Base-by-base conservation (phyloP, 2,113 vertebrate species). In the Xerus inauris region DNA sequence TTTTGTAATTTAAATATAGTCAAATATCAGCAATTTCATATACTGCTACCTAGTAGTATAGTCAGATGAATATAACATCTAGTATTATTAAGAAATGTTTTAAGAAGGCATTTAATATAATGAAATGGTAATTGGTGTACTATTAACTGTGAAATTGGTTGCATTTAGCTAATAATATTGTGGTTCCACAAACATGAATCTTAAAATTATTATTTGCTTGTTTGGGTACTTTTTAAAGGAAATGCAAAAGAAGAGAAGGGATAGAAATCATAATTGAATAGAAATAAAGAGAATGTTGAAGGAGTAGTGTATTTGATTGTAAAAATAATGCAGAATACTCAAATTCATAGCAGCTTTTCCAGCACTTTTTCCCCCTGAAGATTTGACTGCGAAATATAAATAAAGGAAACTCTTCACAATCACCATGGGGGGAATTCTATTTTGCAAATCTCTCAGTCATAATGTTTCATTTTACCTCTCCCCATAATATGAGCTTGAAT, bases 141-240 rank as follows among this genome's bases (percentile, higher is more conserved):
- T 89, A 73, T 92, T 97, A 95, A 88, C 77, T 88, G 72, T 97
- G 91, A 96, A 96, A 96, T 88, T 95, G 77, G 77, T 85, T 96
- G 42, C 47, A 81, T 67, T 93, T 82, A 97, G 81, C 28, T 89
- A 20, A 73, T 94, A 87, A 97, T 82, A 88, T 45, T 95, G 42
- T 82, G 30, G 40, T 75, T 97, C 71, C 65, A 91, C 57, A 95
- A 86, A 91, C 13, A 94, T 85, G 51, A 94, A 69, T 91, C 54
- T 96, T 91, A 87, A 93, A 89, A 72, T 80, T 82, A 87, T 91
- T 59, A 92, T 84, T 89, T 67, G 28, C 11, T 85, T 89, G 85
- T 75, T 86, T 95, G 77, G 0, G 4, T 91, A 38, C 10, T 86
- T 96, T 88, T n/a, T 3, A 57, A 92, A 95, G 79, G 26, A 92